A percentile compares a stretch with the other conserved stretches of the same genome.
Conservation (phyloP, 2,888 invertebrate genomes). For the Resseliella maxima region DNA sequence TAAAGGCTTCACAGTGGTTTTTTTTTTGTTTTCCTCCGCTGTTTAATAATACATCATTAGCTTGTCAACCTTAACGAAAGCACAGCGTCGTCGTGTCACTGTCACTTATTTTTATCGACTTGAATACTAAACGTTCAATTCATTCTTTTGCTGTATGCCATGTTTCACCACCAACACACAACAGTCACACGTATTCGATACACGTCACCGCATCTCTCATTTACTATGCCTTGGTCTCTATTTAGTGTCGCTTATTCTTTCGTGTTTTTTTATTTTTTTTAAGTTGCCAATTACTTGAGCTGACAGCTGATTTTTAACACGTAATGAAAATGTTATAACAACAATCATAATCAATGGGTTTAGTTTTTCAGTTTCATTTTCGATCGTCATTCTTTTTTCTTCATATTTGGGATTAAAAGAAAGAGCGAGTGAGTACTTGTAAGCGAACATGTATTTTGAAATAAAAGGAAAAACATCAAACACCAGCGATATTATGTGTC, state of each 20-base stretch:
- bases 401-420: background rate
- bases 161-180: background rate
- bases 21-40: background rate
- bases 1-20: conserved; percentile 32
- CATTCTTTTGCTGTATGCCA: background rate
- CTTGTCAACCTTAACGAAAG: conserved; percentile 53
- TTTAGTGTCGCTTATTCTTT: conserved; percentile 41
- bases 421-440: background rate
- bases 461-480: conserved; percentile 14
- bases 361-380: conserved; percentile 46
- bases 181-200: background rate
- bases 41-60: conserved; percentile 51
- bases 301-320: conserved; percentile 72
- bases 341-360: conserved; percentile 53
- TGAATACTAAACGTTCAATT: background rate
- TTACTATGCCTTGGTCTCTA: background rate
- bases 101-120: conserved; percentile 24
- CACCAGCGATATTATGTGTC: conserved; percentile 15
- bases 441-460: no score
- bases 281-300: conserved; percentile 71
- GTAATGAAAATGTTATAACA: conserved; percentile 67
- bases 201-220: background rate
- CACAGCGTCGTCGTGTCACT: conserved; percentile 16
- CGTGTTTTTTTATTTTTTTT: conserved; percentile 62
- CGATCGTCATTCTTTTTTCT: background rate